Conservation (phyloP, 23 tunicate genomes). For the Ciona savignyi region DNA sequence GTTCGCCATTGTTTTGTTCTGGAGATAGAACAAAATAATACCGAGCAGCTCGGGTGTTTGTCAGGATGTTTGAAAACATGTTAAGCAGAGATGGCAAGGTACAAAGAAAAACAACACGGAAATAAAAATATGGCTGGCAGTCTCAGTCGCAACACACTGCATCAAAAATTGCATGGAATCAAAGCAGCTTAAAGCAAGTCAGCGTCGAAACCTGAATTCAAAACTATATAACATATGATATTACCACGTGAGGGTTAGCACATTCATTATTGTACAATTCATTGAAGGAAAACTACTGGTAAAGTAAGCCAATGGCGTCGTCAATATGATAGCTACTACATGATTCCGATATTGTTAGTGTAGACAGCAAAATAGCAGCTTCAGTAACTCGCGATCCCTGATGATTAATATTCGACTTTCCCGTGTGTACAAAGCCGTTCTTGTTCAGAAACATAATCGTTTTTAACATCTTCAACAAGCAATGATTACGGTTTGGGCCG, state of each 20-base stretch:
- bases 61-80: background rate
- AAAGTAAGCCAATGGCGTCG: background rate
- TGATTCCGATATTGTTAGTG: background rate
- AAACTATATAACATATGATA: no score
- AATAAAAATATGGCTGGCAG: background rate
- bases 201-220: background rate
- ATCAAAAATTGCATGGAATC: background rate
- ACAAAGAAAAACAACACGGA: background rate
- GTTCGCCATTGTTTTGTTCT: background rate
- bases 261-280: no score
- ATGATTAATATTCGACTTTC: background rate
- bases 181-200: background rate
- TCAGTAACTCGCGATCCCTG: background rate
- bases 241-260: no score
- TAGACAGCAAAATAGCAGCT: background rate
- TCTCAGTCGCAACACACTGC: background rate
- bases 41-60: background rate
- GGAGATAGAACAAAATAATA: background rate
- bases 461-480: no score
- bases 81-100: background rate
- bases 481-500: background rate
- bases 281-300: background rate
- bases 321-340: background rate
- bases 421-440: no score
- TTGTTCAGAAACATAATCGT: no score